These are phyloP conservation scores for Eupristina koningsbergeri DNA, from an alignment of 1,140 invertebrate genomes.

Conservation along the genomic window DNA sequence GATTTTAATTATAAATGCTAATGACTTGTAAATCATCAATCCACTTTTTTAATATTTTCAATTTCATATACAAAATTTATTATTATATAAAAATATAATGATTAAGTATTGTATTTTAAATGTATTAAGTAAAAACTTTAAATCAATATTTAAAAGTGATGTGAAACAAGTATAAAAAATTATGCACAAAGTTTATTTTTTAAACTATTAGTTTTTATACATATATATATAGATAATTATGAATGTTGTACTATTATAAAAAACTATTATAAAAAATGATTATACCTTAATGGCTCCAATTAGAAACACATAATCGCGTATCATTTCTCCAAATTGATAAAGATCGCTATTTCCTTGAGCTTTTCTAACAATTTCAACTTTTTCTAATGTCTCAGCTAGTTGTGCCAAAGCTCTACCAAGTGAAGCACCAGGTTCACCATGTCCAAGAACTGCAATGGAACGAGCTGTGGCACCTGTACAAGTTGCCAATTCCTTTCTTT, in stretches of 20 bases:
- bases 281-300: slow-evolving; percentile 91
- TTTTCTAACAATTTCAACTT: slow-evolving; percentile 87
- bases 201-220: background rate
- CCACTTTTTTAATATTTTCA: no score
- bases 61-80: no score
- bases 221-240: background rate
- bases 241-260: background rate
- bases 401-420: slow-evolving; percentile 94
- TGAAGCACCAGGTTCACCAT: slow-evolving; percentile 95
- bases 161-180: no score
- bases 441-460: slow-evolving; percentile 92
- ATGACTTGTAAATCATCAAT: no score
- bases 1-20: no score
- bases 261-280: background rate
- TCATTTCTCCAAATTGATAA: slow-evolving; percentile 91
- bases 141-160: background rate
- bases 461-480: slow-evolving; percentile 88
- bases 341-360: slow-evolving; percentile 97
- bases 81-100: no score
- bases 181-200: background rate
- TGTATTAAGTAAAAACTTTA: background rate
- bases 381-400: slow-evolving; percentile 87
- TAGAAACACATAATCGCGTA: slow-evolving; percentile 96
- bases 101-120: background rate
- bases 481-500: slow-evolving; percentile 88